Evolutionary conservation across 2,113 vertebrate species (phyloP).

Genomic region (Caranx melampygus): DNA sequence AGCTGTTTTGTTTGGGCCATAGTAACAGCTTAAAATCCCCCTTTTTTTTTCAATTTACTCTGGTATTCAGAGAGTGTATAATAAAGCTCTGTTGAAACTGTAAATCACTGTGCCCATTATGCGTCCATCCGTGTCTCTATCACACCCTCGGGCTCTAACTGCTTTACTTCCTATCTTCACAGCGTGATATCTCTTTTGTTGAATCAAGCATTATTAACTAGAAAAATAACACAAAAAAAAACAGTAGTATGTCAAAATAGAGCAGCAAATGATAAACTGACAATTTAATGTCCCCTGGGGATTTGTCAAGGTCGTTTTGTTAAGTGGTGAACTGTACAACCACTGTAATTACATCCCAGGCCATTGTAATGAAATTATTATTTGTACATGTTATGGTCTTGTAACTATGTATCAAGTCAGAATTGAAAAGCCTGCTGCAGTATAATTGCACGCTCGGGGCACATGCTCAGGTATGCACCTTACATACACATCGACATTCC

Average conservation of each 20-base stretch:
- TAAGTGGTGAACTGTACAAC: constrained; percentile 30
- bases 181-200: constrained; percentile 38
- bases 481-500: constrained; percentile 57
- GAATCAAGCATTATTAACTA: constrained; percentile 5
- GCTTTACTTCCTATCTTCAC: constrained; percentile 3
- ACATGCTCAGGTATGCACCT: constrained; percentile 42
- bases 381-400: constrained; percentile 80
- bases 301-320: constrained; percentile 26
- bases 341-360: constrained; percentile 61
- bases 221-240: constrained; percentile 20
- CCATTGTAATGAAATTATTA: constrained; percentile 73
- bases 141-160: constrained; percentile 21
- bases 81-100: constrained; percentile 3
- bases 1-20: constrained; percentile 38
- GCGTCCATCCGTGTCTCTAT: constrained; percentile 1
- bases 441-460: constrained; percentile 69
- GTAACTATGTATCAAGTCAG: constrained; percentile 76
- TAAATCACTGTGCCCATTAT: constrained; percentile 38
- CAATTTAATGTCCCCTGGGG: constrained; percentile 34
- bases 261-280: constrained; percentile 45
- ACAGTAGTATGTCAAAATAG: constrained; percentile 40
- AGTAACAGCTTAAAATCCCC: constrained; percentile 25
- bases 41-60: neutral
- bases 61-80: constrained; percentile 19
- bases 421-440: constrained; percentile 17